A percentile compares a stretch with the other conserved stretches of the same genome.
Evolutionary conservation across 1,140 invertebrate species (phyloP).

Genomic region (Drosophila cardini): DNA sequence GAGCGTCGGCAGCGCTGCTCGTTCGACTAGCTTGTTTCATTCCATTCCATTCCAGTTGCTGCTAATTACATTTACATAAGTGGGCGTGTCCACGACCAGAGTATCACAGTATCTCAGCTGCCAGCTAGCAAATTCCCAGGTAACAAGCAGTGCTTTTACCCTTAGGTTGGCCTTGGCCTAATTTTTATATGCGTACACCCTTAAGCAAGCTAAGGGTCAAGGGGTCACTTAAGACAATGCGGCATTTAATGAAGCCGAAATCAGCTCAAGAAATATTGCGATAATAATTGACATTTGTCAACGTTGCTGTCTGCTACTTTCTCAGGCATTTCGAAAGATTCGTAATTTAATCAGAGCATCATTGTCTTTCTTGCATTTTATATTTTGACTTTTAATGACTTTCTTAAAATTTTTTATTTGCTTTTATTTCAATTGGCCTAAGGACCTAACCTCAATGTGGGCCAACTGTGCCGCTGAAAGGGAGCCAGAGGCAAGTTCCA

Average conservation of each 20-base stretch:
- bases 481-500: constrained; percentile 11
- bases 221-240: constrained; percentile 71
- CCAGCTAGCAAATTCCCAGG: constrained; percentile 35
- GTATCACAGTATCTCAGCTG: constrained; percentile 47
- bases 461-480: constrained; percentile 21
- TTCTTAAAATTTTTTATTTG: constrained; percentile 39
- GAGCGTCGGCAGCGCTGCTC: constrained; percentile 25
- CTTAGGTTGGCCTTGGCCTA: constrained; percentile 66
- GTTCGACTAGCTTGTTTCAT: constrained; percentile 14
- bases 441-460: constrained; percentile 40
- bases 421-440: constrained; percentile 17
- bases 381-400: constrained; percentile 36
- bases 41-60: constrained; percentile 34
- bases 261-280: background rate
- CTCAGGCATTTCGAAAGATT: constrained; percentile 45
- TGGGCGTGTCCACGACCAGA: constrained; percentile 66
- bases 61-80: constrained; percentile 78
- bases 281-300: constrained; percentile 60
- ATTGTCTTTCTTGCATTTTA: constrained; percentile 51
- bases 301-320: constrained; percentile 44
- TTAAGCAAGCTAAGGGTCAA: constrained; percentile 70
- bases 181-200: constrained; percentile 48
- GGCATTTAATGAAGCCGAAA: constrained; percentile 55
- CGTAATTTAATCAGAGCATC: constrained; percentile 67
- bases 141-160: constrained; percentile 33